These are phyloP conservation scores for Kryptopterus vitreolus DNA, from an alignment of 2,797 vertebrate species.

Conservation along the genomic window DNA sequence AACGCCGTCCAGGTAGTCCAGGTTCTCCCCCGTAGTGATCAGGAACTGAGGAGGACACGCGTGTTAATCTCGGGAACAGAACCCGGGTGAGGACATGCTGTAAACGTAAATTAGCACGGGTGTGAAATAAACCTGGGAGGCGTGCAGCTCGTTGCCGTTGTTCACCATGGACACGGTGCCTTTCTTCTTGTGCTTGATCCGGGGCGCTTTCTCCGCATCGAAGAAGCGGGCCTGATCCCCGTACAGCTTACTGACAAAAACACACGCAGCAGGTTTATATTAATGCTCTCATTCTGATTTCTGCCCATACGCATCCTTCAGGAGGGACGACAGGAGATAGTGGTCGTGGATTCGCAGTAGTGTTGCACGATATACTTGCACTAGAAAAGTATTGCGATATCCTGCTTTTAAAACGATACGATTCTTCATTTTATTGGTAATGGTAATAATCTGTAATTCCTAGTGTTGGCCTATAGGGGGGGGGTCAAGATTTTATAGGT, in stretches of 20 bases:
- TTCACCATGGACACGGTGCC: conserved; percentile 98
- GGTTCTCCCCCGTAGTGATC: conserved; percentile 87
- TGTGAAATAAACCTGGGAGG: conserved; percentile 83
- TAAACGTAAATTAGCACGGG: no score
- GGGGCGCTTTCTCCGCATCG: conserved; percentile 87
- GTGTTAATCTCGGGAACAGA: background rate
- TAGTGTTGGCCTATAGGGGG: no score
- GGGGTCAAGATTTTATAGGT: no score
- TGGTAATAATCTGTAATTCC: no score
- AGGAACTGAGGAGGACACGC: conserved; percentile 78
- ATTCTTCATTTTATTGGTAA: no score
- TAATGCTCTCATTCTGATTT: background rate
- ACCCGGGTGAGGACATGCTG: no score
- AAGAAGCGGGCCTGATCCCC: conserved; percentile 95
- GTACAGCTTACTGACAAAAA: conserved; percentile 83
- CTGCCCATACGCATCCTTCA: no score
- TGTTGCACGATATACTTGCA: no score
- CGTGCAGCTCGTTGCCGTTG: conserved; percentile 90
- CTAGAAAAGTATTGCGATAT: no score
- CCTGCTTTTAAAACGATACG: no score
- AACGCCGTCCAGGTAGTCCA: conserved; percentile 92
- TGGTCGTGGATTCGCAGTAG: no score
- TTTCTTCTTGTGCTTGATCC: conserved; percentile 95
- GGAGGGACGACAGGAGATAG: no score
- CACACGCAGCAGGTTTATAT: background rate